These are phyloP conservation scores for Tuta absoluta DNA, from an alignment of 2,888 invertebrate species.

Conservation along the genomic window DNA sequence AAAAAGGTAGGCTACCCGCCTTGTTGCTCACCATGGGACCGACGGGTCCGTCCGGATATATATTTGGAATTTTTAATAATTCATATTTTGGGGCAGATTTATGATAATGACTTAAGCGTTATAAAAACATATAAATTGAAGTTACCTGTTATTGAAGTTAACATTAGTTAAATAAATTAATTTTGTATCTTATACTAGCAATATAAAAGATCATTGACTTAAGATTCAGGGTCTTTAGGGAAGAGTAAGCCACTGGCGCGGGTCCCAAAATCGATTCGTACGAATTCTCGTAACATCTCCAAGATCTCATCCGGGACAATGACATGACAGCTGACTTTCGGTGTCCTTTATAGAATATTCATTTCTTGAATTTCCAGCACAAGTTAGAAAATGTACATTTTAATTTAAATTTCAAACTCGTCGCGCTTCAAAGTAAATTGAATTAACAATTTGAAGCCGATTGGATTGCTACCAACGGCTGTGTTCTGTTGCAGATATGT, in stretches of 20 bases:
- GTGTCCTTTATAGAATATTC: background rate
- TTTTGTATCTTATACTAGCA: no score
- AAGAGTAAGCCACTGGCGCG: no score
- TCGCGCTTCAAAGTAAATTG: background rate
- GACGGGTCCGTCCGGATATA: no score
- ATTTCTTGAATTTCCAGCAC: constrained; percentile 15
- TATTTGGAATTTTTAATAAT: no score
- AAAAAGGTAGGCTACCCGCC: no score
- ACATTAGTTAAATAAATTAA: no score
- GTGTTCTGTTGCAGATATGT: background rate
- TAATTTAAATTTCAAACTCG: constrained; percentile 4
- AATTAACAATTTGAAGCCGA: background rate
- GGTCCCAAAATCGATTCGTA: background rate
- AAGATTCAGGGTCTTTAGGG: background rate
- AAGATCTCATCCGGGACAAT: background rate
- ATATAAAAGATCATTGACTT: no score
- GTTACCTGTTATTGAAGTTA: no score
- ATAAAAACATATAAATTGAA: no score
- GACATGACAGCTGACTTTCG: background rate
- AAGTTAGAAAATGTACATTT: constrained; percentile 20
- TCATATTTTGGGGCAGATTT: no score
- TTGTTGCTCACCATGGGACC: no score
- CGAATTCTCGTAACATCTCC: background rate
- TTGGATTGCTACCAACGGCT: background rate
- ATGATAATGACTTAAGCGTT: no score